These are phyloP conservation scores for Acrobasis suavella DNA, from an alignment of 2,888 invertebrate species.

Conservation along the genomic window DNA sequence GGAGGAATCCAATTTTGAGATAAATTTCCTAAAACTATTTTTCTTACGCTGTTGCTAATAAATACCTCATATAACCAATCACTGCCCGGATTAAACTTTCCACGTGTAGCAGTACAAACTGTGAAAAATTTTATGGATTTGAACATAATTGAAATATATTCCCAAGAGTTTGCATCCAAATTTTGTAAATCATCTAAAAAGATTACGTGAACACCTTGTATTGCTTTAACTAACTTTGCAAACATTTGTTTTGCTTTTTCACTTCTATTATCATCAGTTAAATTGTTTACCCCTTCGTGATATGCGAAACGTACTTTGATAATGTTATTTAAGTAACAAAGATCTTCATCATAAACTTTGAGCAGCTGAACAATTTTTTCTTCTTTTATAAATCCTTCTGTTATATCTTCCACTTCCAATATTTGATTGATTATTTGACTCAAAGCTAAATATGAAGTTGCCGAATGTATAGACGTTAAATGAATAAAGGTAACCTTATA, in stretches of 20 bases:
- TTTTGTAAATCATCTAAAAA: conserved; percentile 78
- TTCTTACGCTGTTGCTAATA: conserved; percentile 61
- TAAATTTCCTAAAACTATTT: conserved; percentile 69
- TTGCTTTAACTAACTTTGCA: conserved; percentile 54
- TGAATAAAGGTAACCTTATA: conserved; percentile 50
- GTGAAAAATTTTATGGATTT: conserved; percentile 58
- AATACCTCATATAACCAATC: conserved; percentile 71
- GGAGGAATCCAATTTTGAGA: conserved; percentile 63
- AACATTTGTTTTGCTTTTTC: conserved; percentile 67
- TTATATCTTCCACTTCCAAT: conserved; percentile 60
- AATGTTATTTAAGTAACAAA: conserved; percentile 81
- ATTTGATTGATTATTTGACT: conserved; percentile 72
- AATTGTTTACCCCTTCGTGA: conserved; percentile 60
- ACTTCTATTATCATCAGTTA: conserved; percentile 59
- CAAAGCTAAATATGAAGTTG: conserved; percentile 65
- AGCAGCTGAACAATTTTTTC: conserved; percentile 62
- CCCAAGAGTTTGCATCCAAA: conserved; percentile 72
- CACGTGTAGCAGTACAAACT: conserved; percentile 60
- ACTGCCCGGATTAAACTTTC: conserved; percentile 63
- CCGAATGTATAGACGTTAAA: conserved; percentile 69
- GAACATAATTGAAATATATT: conserved; percentile 64
- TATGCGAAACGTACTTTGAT: conserved; percentile 79
- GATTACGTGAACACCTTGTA: conserved; percentile 58
- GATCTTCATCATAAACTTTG: conserved; percentile 59
- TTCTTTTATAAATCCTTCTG: conserved; percentile 65